Base-by-base conservation (phyloP, 2,113 vertebrate genomes). In the Alouatta palliata region DNA sequence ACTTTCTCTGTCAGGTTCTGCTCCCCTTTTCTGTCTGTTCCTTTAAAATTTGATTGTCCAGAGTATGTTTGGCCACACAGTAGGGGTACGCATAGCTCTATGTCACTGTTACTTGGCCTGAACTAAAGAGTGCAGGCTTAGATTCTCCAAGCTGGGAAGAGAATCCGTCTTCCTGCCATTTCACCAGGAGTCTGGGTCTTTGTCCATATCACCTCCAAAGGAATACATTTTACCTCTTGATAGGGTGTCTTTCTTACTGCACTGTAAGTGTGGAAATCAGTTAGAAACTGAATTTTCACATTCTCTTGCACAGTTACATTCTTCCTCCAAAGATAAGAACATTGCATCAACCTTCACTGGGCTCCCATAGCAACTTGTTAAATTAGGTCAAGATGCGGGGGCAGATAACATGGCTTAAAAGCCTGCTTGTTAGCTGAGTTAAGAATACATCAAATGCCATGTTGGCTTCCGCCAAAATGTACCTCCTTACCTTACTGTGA, bases 381-480 rank as follows among this genome's bases (percentile, higher is more conserved):
- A 99, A 99, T 98, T 98, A 98, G 98, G 98, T 99, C 98, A 98
- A 98, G 99, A 99, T 99, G 98, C 96, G 98, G 98, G 98, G 97
- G 97, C 92, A 98, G 99, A 99, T 99, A 99, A 98, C 9, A 8
- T 35, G 25, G 93, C 98, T 98, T 93, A 97, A 98, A 97, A 97
- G 96, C 97, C 96, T 54, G 97, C 96, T 92, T 32, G 4, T 47
- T 97, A 93, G 97, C 98, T 76, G 97, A 86, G 96, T 97, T 98
- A 97, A 95, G 98, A 98, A 97, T 97, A 98, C 98, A 98, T 98
- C 98, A 99, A 98, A 98, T 96, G 64, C 97, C 89, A 61, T 1
- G 0, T 35, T 90, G 90, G 97, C 98, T 99, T 99, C 98, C 98
- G 98, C 97, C 98, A 96, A 93, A 98, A 98, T 97, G 97, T 94